A percentile compares a stretch with the other conserved stretches of the same genome.
Evolutionary conservation across 2,888 invertebrate genomes (phyloP).

Genomic region (Thymelicus acteon): DNA sequence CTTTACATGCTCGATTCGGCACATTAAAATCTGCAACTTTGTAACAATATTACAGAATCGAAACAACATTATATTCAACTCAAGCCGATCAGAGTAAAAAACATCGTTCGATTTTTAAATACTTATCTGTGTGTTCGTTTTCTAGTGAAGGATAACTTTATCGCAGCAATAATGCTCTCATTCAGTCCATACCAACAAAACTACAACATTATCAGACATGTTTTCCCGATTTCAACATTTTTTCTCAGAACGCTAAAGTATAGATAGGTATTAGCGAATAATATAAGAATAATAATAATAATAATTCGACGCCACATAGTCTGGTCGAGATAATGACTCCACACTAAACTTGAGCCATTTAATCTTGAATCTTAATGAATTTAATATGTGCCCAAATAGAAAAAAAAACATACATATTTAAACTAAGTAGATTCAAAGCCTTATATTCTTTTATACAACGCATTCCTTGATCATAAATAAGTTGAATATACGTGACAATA

Average conservation of each 20-base stretch:
- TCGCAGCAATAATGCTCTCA: too few relatives aligned
- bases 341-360: slow-evolving; percentile 57
- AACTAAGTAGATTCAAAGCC: slow-evolving; percentile 13
- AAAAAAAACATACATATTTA: slow-evolving; percentile 39
- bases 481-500: not conserved
- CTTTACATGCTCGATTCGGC: too few relatives aligned
- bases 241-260: not conserved
- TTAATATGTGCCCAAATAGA: slow-evolving; percentile 41
- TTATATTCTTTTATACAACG: slow-evolving; percentile 8
- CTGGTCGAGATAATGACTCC: slow-evolving; percentile 55
- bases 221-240: too few relatives aligned
- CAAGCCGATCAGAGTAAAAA: too few relatives aligned
- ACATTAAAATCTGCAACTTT: too few relatives aligned
- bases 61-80: too few relatives aligned
- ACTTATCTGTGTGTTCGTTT: too few relatives aligned
- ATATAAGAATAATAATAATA: slow-evolving; percentile 20
- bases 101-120: too few relatives aligned
- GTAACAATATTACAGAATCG: too few relatives aligned
- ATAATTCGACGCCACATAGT: slow-evolving; percentile 57
- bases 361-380: slow-evolving; percentile 58
- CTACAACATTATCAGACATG: too few relatives aligned
- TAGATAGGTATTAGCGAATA: not conserved
- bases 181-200: too few relatives aligned
- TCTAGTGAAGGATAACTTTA: too few relatives aligned
- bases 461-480: slow-evolving; percentile 16